These are phyloP conservation scores for Bungarus multicinctus DNA, from an alignment of 2,113 vertebrate species.

Conservation along the genomic window DNA sequence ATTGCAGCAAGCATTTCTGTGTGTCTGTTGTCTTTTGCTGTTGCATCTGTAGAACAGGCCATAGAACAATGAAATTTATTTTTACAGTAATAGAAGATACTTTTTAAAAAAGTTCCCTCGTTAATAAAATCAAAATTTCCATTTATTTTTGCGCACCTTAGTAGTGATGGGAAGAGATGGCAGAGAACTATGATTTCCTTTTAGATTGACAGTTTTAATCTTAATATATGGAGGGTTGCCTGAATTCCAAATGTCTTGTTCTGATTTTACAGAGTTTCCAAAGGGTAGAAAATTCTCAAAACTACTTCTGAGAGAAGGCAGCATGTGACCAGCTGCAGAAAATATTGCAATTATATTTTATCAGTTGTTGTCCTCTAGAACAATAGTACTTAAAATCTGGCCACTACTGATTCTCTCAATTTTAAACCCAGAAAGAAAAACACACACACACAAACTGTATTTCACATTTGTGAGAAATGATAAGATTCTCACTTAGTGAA, in stretches of 20 bases:
- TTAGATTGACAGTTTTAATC: not conserved
- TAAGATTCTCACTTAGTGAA: not conserved
- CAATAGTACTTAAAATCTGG: not conserved
- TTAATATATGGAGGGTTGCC: not conserved
- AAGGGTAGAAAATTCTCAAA: not conserved
- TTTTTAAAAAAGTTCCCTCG: not conserved
- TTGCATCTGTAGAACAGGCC: not conserved
- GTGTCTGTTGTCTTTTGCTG: not conserved
- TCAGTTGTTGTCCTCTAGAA: not conserved
- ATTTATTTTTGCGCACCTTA: not conserved
- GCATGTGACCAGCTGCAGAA: not conserved
- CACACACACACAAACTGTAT: not conserved
- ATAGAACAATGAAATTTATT: not conserved
- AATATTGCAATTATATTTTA: not conserved
- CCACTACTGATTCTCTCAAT: not conserved
- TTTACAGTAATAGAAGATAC: not conserved
- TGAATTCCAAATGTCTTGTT: not conserved
- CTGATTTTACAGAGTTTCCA: not conserved
- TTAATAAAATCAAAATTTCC: not conserved
- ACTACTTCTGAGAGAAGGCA: not conserved
- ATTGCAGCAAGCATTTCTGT: not conserved
- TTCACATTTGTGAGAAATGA: not conserved
- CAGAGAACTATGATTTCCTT: not conserved
- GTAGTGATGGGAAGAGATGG: not conserved
- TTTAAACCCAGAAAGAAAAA: not conserved